These are phyloP conservation scores for Morelia viridis DNA, from an alignment of 2,797 vertebrate species.

Conservation along the genomic window DNA sequence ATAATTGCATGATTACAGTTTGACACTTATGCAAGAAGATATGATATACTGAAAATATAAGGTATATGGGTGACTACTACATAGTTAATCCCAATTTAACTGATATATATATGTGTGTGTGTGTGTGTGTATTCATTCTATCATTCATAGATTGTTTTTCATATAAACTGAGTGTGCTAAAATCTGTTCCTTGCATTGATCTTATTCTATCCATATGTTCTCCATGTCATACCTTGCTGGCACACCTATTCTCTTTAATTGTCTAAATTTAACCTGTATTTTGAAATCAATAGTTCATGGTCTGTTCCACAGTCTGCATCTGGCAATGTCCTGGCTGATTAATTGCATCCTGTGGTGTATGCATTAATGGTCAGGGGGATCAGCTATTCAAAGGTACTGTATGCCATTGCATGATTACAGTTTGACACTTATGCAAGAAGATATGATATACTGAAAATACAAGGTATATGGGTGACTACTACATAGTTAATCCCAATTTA, in stretches of 20 bases:
- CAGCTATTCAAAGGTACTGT: background rate
- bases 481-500: background rate
- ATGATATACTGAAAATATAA: background rate
- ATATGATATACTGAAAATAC: background rate
- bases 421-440: background rate
- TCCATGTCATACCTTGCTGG: background rate
- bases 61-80: background rate
- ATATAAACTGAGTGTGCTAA: background rate
- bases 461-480: background rate
- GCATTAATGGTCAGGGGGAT: background rate
- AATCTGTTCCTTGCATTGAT: too few species aligned
- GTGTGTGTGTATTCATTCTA: background rate
- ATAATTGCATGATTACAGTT: background rate
- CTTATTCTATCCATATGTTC: background rate
- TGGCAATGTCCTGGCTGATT: background rate
- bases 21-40: background rate
- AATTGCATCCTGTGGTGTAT: background rate
- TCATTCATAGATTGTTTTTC: background rate
- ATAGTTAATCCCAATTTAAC: background rate
- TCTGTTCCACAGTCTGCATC: background rate
- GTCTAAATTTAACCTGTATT: background rate
- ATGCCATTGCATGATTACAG: background rate
- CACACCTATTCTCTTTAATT: background rate
- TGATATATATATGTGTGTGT: background rate
- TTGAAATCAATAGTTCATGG: background rate